Conservation (phyloP, 2,797 vertebrate genomes). For the Mormyrus proboscirostris region DNA sequence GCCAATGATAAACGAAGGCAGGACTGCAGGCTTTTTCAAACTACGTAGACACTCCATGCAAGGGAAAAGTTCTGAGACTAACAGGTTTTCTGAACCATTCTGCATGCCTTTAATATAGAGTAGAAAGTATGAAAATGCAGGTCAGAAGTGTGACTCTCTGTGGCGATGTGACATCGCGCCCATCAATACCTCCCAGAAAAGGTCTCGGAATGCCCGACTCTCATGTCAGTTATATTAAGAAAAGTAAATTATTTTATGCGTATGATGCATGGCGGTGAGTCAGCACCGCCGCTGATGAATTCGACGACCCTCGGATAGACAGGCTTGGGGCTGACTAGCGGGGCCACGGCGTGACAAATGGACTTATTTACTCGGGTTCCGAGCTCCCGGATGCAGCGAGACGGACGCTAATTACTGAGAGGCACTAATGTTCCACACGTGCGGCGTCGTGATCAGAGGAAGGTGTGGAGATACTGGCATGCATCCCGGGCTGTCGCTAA, state of each 20-base stretch:
- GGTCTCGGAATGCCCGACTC: not conserved
- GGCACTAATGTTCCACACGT: slow-evolving; percentile 32
- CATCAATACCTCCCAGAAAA: not conserved
- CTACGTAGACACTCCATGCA: not conserved
- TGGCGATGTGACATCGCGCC: not conserved
- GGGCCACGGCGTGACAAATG: slow-evolving; percentile 33
- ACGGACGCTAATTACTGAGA: slow-evolving; percentile 35
- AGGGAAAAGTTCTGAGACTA: not conserved
- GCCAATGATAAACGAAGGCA: not conserved
- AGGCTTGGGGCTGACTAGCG: not conserved
- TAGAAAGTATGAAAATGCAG: not conserved
- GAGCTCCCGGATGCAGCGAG: slow-evolving; percentile 19
- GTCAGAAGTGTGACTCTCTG: not conserved
- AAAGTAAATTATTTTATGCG: slow-evolving; percentile 30
- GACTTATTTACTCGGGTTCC: slow-evolving; percentile 27
- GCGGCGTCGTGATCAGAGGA: slow-evolving; percentile 27
- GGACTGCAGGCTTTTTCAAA: not conserved
- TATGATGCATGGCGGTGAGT: slow-evolving; percentile 28
- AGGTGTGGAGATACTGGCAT: slow-evolving; percentile 23
- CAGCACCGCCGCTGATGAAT: not conserved
- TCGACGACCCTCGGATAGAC: slow-evolving; percentile 17
- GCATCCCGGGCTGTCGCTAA: not conserved
- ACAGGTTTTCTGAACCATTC: not conserved
- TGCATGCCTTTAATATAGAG: not conserved
- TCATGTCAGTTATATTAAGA: slow-evolving; percentile 33